These are phyloP conservation scores for Decapterus maruadsi DNA, from an alignment of 2,797 vertebrate species.

Conservation along the genomic window DNA sequence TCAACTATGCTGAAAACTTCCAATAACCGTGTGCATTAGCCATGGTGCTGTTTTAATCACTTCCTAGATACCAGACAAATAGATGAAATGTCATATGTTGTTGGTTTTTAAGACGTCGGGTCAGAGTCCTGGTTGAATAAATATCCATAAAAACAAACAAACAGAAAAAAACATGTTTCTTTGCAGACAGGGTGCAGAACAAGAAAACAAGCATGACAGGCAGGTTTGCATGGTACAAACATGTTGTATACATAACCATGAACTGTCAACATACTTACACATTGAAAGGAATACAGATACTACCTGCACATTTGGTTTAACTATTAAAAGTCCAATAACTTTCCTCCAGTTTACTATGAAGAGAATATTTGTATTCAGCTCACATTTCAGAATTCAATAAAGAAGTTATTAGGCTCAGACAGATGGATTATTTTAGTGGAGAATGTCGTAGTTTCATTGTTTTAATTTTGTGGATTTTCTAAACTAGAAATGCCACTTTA, in stretches of 20 bases:
- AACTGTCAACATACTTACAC: neutral
- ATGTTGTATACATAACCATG: neutral
- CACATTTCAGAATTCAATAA: slow-evolving; percentile 9
- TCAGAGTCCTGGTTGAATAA: neutral
- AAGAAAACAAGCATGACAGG: neutral
- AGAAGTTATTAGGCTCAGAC: neutral
- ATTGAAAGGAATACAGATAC: neutral
- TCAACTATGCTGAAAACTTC: slow-evolving; percentile 13
- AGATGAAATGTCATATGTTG: neutral
- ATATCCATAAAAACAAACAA: neutral
- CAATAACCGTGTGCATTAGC: neutral
- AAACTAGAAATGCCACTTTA: slow-evolving; percentile 1
- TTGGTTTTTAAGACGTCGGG: neutral
- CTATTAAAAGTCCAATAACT: slow-evolving; percentile 2
- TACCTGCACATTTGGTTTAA: slow-evolving; percentile 6
- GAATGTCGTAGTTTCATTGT: neutral
- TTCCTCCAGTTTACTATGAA: neutral
- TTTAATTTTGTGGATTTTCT: neutral
- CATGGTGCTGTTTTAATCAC: slow-evolving; percentile 11
- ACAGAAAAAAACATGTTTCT: neutral
- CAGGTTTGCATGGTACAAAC: neutral
- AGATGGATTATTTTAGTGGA: neutral
- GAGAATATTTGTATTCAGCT: slow-evolving; percentile 7
- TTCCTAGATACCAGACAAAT: neutral
- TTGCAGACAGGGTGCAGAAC: neutral